phyloP scores from a whole-genome alignment of 2,888 invertebrate species.

The Pristionchus fissidentatus region DNA sequence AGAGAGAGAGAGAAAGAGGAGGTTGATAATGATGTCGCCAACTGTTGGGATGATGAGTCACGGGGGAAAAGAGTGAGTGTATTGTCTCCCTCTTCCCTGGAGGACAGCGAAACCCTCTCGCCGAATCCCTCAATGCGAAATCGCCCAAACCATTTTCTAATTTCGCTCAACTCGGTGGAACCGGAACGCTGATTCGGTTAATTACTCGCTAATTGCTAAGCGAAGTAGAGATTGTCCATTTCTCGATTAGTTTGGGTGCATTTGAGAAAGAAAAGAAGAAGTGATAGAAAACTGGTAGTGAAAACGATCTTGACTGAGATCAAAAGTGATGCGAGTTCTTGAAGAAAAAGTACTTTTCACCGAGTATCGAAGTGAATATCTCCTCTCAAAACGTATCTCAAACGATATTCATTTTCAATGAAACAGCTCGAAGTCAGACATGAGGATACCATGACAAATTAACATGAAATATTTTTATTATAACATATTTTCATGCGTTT shows the following conservation, averaged over 20 bases:
- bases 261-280: no score
- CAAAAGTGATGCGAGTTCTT: no score
- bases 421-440: no score
- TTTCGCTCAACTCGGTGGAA: neutral
- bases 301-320: neutral
- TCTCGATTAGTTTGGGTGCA: neutral
- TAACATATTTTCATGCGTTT: no score
- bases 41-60: neutral
- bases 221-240: neutral
- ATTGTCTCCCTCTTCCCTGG: neutral
- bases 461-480: no score
- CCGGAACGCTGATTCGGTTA: conserved; percentile 20
- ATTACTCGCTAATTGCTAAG: neutral
- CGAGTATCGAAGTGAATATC: no score
- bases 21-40: neutral
- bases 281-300: neutral
- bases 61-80: no score
- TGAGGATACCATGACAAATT: no score
- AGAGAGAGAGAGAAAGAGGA: neutral
- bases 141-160: no score
- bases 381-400: no score
- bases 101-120: neutral
- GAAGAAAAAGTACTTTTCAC: no score
- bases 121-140: neutral
- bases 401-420: no score